Evolutionary conservation across 2,888 invertebrate species (phyloP), one percentile per base, ranked within the genome.

Genomic region (Rhagophthalmus giganteus): DNA sequence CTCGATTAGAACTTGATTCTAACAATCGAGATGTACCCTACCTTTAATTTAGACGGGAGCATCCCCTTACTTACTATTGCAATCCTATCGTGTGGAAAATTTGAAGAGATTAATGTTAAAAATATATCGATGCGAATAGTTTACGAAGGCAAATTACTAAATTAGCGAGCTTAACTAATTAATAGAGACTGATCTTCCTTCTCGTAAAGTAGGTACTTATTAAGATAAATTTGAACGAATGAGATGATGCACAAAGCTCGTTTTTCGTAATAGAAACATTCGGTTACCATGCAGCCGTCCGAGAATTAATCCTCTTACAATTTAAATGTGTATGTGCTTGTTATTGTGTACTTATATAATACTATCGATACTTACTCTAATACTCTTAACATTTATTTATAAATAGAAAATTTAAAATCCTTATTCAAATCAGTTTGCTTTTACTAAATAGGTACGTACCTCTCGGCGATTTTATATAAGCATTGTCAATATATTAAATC

Each of bases 1-100:
- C 59, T 65, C 61, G 58, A 60, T 57, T 61, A 59, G 56, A 59
- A 63, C 62, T 63, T 67, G 65, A 63, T 67, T 65, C 61, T 62
- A 54, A 60, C 61, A 62, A 63, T 66, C 57, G 61, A 63, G 60
- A 63, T 62, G 59, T 60, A 57, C 63, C 63, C 64, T 60, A 59
- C 54, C 61, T 63, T 59, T 62, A 61, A 63, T 65, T 61, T 59
- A 54, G 51, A 47, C 30, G 46, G 49, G 48, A 54, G 53, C 55
- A 62, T 55, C 60, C 59, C 63, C 56, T 57, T 50, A 41, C 37
- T 47, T 44, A 48, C 53, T 32, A 45, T 40, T 48, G 24, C n/a
- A 10, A 31, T 8, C 12, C 32, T 14, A 15, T 41, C 46, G 46
- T 20, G 46, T 27, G 52, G 30, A 46, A 52, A 46, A 51, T 30